phyloP scores from a whole-genome alignment of 2,113 vertebrate species.

The Cercocebus atys region DNA sequence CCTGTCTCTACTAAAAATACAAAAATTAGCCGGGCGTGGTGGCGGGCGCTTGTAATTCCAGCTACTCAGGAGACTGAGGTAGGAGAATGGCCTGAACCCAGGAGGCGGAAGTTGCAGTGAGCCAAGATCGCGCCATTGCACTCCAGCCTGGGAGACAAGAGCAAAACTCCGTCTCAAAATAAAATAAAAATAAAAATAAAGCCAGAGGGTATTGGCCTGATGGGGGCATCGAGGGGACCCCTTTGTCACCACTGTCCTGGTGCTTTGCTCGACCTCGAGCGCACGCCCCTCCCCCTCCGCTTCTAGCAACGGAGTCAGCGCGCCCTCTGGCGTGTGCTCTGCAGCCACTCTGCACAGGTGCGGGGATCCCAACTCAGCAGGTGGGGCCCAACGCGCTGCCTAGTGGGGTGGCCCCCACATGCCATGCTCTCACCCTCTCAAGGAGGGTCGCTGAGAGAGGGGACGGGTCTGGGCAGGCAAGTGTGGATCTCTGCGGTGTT shows the following conservation, averaged over 20 bases:
- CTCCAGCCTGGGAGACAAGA: background rate
- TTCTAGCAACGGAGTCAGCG: background rate
- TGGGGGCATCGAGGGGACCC: background rate
- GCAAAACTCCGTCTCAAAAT: background rate
- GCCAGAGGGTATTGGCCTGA: background rate
- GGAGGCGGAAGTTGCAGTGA: no score
- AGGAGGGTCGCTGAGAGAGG: background rate
- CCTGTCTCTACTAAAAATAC: no score
- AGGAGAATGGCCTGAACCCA: no score
- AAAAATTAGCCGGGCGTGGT: no score
- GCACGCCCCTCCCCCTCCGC: background rate
- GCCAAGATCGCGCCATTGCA: background rate
- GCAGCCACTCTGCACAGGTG: background rate
- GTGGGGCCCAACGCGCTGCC: no score
- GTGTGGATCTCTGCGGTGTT: background rate
- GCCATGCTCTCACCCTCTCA: no score
- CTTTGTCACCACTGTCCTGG: no score
- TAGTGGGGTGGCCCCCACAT: background rate
- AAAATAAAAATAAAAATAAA: background rate
- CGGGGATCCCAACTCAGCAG: background rate
- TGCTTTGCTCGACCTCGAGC: accelerated
- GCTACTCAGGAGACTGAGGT: no score
- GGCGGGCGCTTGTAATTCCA: no score
- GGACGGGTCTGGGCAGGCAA: background rate
- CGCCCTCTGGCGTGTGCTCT: constrained; percentile 54